These are phyloP conservation scores for Lepetodrilus schrolli DNA, from an alignment of 2,888 invertebrate genomes.

Conservation along the genomic window DNA sequence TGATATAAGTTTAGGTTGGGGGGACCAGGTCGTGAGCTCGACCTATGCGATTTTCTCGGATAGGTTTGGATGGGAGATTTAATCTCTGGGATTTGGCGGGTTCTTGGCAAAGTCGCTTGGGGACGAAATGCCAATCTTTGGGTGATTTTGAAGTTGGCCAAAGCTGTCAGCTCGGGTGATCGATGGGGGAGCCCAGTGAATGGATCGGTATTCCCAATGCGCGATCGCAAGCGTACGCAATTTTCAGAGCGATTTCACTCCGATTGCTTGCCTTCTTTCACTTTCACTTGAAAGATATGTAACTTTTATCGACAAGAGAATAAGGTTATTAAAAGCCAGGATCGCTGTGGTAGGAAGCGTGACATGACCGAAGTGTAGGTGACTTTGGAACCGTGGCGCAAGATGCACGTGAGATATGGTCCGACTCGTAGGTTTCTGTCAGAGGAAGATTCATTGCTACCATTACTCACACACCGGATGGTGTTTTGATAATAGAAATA, in stretches of 20 bases:
- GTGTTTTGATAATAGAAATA: no score
- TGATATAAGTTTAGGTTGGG: conserved; percentile 20
- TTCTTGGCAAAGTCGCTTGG: conserved; percentile 24
- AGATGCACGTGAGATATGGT: conserved; percentile 17
- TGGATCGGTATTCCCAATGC: conserved; percentile 22
- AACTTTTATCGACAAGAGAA: conserved; percentile 26
- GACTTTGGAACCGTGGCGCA: not conserved
- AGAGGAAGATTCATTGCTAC: not conserved
- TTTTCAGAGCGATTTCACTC: conserved; percentile 10
- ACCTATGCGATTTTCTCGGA: not conserved
- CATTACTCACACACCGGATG: not conserved
- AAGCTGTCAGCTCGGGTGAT: conserved; percentile 11
- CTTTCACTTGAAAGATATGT: conserved; percentile 5
- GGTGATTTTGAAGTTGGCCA: conserved; percentile 27
- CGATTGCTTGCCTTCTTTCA: not conserved
- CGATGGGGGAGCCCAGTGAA: conserved; percentile 11
- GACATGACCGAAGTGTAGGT: not conserved
- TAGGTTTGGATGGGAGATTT: conserved; percentile 27
- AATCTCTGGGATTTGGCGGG: conserved; percentile 27
- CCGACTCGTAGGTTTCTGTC: not conserved
- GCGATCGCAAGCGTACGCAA: conserved; percentile 22
- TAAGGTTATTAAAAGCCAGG: conserved; percentile 22
- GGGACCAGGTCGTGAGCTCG: not conserved
- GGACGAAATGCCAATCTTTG: conserved; percentile 30
- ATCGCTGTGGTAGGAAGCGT: not conserved